These are phyloP conservation scores for Trichomalopsis sarcophagae DNA, from an alignment of 1,140 invertebrate species.

Conservation along the genomic window DNA sequence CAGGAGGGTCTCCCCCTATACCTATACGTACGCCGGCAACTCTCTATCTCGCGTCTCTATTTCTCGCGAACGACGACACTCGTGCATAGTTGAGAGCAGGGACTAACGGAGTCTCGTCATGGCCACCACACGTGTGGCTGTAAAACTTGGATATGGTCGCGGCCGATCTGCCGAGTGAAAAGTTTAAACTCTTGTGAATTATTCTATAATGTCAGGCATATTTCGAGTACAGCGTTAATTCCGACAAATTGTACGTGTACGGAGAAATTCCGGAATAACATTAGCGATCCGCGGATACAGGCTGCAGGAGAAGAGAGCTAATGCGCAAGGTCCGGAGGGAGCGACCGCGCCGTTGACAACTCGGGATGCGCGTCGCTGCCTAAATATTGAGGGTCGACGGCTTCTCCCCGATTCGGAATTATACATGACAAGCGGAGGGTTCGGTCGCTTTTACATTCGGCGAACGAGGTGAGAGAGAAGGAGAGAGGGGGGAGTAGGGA, in stretches of 20 bases:
- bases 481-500: not conserved
- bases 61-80: not conserved
- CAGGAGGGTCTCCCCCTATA: not conserved
- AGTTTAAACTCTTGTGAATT: not conserved
- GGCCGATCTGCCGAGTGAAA: not conserved
- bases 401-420: not conserved
- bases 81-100: constrained; percentile 23
- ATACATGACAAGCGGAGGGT: constrained; percentile 48
- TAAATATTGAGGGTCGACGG: constrained; percentile 19
- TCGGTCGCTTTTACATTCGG: not conserved
- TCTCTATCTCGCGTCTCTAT: constrained; percentile 14
- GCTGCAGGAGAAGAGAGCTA: not conserved
- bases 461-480: constrained; percentile 9
- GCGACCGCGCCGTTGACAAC: not conserved
- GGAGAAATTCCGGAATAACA: too few relatives aligned
- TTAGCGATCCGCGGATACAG: too few relatives aligned
- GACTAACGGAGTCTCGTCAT: constrained; percentile 71
- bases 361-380: not conserved
- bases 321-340: not conserved
- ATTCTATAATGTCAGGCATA: too few relatives aligned
- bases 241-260: too few relatives aligned
- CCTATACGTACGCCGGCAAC: not conserved
- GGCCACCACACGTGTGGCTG: constrained; percentile 34
- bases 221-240: too few relatives aligned
- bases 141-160: not conserved